phyloP scores from a whole-genome alignment of 64 coral and sea anemone genomes.

The Actinia equina region DNA sequence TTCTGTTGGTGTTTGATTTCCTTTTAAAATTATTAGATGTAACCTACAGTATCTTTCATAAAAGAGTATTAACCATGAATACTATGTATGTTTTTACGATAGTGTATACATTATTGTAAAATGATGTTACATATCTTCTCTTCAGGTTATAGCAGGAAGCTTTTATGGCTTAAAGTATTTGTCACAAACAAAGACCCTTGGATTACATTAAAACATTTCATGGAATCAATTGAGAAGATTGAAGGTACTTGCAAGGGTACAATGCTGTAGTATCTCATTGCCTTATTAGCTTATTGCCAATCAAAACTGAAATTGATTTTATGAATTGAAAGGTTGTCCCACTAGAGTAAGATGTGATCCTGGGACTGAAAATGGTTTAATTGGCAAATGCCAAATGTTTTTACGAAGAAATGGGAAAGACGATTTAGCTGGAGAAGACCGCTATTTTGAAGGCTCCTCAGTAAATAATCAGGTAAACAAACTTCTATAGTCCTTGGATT shows the following conservation, averaged over 20 bases:
- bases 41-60: constrained; percentile 9
- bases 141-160: constrained; percentile 17
- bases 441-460: constrained; percentile 9
- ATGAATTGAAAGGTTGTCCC: constrained; percentile 8
- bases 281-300: constrained; percentile 15
- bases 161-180: constrained; percentile 25
- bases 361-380: constrained; percentile 23
- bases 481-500: constrained; percentile 3
- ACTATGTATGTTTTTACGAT: background rate
- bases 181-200: constrained; percentile 40
- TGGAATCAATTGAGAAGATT: constrained; percentile 12
- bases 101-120: background rate
- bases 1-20: constrained; percentile 24
- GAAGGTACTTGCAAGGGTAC: background rate
- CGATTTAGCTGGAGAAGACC: background rate
- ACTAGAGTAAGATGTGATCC: constrained; percentile 24
- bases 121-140: constrained; percentile 14
- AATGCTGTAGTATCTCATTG: background rate
- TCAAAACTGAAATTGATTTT: background rate
- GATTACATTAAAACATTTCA: constrained; percentile 20
- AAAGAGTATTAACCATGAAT: constrained; percentile 3
- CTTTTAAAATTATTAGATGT: constrained; percentile 26
- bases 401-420: constrained; percentile 21
- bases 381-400: constrained; percentile 37
- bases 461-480: constrained; percentile 33